Base-by-base conservation (phyloP, 2,797 vertebrate genomes). In the Melanotaenia boesemani region DNA sequence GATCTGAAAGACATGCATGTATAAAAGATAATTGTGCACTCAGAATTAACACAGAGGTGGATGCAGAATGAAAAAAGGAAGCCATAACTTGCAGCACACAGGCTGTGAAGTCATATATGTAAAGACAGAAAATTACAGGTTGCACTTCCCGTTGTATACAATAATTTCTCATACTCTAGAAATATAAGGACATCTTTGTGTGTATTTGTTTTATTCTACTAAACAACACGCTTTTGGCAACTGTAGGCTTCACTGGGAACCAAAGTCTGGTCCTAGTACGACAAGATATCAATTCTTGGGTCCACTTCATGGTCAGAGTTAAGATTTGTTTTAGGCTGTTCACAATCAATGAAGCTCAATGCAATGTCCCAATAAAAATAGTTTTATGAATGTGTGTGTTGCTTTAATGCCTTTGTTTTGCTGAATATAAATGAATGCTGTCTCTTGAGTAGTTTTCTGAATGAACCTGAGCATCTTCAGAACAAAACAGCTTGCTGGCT, bases 391-490 rank as follows among this genome's bases (percentile, higher is more conserved):
- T 2, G 5, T 74, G 44, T 63, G 52, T 62, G 54, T 72, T 22
- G 69, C 60, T 12, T 62, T 28, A 6, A 1, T 63, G 46, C 28
- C 41, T 67, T 62, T 68, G 55, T 74, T 56, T 16, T 46, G 44
- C 22, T 30, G 15, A 55, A 26, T 76, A 26, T 60, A 50, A 75
- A 65, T 72, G 37, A 41, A 59, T 56, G 66, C 62, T 9, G 50
- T 69, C 57, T 67, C 58, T 60, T 50, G 50, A 81, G 86, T 80
- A 64, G 24, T 77, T 80, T 71, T 50, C 34, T 78, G 63, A 79
- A 79, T 75, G 64, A 32, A 74, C 24, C 41, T 24, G 44, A 72
- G 52, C 65, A 44, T 69, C 30, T 12, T 20, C 32, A 44, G 26
- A 63, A 56, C 63, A 77, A 75, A 80, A 74, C 41, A 18, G n/a